These are phyloP conservation scores for Achroia grisella DNA, from an alignment of 1,140 invertebrate species.

Conservation along the genomic window DNA sequence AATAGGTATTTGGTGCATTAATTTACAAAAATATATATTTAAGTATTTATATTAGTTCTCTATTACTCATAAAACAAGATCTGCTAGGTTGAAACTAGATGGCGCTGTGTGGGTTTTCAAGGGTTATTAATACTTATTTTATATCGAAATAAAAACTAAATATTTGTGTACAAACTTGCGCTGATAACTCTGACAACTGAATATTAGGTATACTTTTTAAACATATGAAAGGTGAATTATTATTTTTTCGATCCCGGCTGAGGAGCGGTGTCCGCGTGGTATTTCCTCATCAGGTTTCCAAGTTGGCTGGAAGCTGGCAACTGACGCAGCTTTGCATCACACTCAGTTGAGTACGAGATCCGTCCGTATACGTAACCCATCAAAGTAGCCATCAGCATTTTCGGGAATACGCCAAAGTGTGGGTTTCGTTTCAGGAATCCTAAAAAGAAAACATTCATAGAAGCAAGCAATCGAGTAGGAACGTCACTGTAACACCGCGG, in stretches of 20 bases:
- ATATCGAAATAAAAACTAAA: too few species aligned
- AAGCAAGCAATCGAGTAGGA: slow-evolving; percentile 48
- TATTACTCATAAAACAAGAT: too few species aligned
- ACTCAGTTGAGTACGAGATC: slow-evolving; percentile 32
- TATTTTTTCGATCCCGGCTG: slow-evolving; percentile 7
- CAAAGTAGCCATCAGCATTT: slow-evolving; percentile 31
- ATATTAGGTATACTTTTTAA: too few species aligned
- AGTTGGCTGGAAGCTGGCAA: slow-evolving; percentile 38
- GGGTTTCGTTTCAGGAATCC: slow-evolving; percentile 35
- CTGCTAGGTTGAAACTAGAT: too few species aligned
- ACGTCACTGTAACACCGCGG: slow-evolving; percentile 18
- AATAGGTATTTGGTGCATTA: too few species aligned
- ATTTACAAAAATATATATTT: too few species aligned
- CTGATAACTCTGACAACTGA: too few species aligned
- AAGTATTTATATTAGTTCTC: too few species aligned
- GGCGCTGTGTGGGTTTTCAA: too few species aligned
- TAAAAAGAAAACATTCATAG: slow-evolving; percentile 66
- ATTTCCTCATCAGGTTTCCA: slow-evolving; percentile 42
- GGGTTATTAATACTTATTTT: too few species aligned
- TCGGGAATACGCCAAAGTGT: slow-evolving; percentile 47
- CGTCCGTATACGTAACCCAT: slow-evolving; percentile 42
- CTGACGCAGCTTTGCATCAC: slow-evolving; percentile 34
- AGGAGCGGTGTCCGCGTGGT: slow-evolving; percentile 28
- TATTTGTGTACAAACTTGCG: too few species aligned
- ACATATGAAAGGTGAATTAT: background rate